Conservation (phyloP, 2,797 vertebrate genomes). For the Amazonetta brasiliensis region DNA sequence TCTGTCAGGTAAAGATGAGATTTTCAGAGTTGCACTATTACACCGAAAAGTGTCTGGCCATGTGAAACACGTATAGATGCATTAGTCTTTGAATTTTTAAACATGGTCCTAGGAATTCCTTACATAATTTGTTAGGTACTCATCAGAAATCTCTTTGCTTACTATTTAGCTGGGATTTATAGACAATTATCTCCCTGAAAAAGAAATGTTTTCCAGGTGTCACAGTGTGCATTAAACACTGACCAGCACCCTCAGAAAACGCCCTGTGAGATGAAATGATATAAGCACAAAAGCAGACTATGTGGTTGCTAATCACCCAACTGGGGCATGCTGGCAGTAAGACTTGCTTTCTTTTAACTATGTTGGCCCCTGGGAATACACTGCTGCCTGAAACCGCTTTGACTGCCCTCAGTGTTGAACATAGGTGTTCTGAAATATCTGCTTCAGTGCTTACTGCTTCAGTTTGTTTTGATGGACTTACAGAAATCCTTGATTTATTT, state of each 20-base stretch:
- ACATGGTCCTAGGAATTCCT: not conserved
- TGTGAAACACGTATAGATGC: not conserved
- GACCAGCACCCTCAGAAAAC: constrained; percentile 60
- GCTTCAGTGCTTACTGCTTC: constrained; percentile 6
- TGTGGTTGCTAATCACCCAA: constrained; percentile 7
- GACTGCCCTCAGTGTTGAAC: constrained; percentile 19
- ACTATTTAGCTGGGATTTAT: constrained; percentile 9
- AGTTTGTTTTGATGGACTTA: constrained; percentile 51
- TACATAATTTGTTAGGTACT: constrained; percentile 42
- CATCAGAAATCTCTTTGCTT: constrained; percentile 21
- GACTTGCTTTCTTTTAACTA: not conserved
- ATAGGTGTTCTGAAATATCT: constrained; percentile 1
- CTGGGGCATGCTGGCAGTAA: constrained; percentile 23
- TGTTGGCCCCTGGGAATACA: not conserved
- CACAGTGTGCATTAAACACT: not conserved
- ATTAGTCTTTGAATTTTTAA: constrained; percentile 27
- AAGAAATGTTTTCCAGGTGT: constrained; percentile 50
- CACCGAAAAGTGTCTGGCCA: not conserved
- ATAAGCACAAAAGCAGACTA: not conserved
- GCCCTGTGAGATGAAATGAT: not conserved
- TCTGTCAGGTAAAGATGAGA: not conserved
- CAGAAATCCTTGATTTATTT: constrained; percentile 10
- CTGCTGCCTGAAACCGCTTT: constrained; percentile 46
- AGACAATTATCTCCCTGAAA: constrained; percentile 25
- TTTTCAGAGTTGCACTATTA: not conserved